Evolutionary conservation across 2,888 invertebrate species (phyloP).

Genomic region (Acrobasis consociella): DNA sequence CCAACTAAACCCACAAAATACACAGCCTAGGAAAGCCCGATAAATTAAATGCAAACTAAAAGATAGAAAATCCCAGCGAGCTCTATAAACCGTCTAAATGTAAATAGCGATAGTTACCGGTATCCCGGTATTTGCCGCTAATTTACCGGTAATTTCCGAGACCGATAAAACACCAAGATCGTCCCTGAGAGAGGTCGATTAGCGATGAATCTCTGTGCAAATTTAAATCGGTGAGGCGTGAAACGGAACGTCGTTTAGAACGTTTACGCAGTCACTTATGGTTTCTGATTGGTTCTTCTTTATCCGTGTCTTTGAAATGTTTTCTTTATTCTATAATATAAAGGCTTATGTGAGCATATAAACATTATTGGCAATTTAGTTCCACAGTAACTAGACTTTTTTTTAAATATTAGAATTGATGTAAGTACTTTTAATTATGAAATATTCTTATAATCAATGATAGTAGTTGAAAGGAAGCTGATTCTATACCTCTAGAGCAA

Average conservation of each 20-base stretch:
- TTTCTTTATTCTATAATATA: background rate
- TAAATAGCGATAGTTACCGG: constrained; percentile 19
- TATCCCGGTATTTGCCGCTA: constrained; percentile 42
- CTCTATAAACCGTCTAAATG: constrained; percentile 29
- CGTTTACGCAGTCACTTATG: constrained; percentile 11
- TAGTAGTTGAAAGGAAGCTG: no score
- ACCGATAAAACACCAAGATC: constrained; percentile 36
- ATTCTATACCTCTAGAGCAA: background rate
- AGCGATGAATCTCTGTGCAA: constrained; percentile 24
- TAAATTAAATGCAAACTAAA: constrained; percentile 20
- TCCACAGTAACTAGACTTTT: no score
- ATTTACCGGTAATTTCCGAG: constrained; percentile 40
- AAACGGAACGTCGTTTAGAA: constrained; percentile 2
- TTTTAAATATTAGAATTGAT: no score
- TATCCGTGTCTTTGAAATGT: constrained; percentile 4
- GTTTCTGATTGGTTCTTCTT: background rate
- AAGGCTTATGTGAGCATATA: no score
- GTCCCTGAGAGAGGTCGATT: constrained; percentile 37
- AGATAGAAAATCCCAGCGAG: constrained; percentile 28
- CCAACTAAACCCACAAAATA: constrained; percentile 9
- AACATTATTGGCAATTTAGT: no score
- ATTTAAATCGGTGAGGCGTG: constrained; percentile 13
- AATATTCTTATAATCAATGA: no score
- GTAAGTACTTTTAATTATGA: no score
- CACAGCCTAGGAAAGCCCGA: background rate